Evolutionary conservation across 2,113 vertebrate genomes (phyloP).

Genomic region (Gymnarchus niloticus): DNA sequence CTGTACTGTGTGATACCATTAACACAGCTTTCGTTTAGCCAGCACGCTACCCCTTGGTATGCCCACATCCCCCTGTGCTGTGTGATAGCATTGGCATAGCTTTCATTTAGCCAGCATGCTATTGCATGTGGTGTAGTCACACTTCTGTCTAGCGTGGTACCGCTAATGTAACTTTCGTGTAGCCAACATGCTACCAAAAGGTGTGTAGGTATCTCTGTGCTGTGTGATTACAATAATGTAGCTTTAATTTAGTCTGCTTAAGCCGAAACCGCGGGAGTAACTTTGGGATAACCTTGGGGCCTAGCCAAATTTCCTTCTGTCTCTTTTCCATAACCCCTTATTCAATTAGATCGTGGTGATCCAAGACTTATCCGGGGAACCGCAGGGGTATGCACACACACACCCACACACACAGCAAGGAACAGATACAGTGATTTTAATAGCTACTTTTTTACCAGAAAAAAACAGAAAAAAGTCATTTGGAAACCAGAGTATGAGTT

Average conservation of each 20-base stretch:
- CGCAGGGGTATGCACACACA: background rate
- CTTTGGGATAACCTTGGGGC: background rate
- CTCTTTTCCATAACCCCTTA: background rate
- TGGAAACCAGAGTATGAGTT: background rate
- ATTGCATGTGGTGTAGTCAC: background rate
- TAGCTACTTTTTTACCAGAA: background rate
- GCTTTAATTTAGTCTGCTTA: background rate
- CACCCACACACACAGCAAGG: background rate
- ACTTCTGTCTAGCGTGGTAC: background rate
- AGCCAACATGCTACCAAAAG: background rate
- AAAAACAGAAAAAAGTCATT: background rate
- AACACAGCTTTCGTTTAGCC: background rate
- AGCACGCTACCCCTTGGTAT: background rate
- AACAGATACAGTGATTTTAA: background rate
- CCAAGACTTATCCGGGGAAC: background rate
- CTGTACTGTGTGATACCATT: background rate
- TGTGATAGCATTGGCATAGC: background rate
- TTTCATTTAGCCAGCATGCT: background rate
- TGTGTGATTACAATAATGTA: background rate
- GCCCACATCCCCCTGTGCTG: background rate
- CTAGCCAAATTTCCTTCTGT: background rate
- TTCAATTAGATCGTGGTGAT: background rate
- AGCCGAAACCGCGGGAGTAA: background rate
- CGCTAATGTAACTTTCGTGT: background rate
- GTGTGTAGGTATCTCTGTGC: background rate